Evolutionary conservation across 2,113 vertebrate genomes (phyloP).

Genomic region (Oenanthe oenanthe): DNA sequence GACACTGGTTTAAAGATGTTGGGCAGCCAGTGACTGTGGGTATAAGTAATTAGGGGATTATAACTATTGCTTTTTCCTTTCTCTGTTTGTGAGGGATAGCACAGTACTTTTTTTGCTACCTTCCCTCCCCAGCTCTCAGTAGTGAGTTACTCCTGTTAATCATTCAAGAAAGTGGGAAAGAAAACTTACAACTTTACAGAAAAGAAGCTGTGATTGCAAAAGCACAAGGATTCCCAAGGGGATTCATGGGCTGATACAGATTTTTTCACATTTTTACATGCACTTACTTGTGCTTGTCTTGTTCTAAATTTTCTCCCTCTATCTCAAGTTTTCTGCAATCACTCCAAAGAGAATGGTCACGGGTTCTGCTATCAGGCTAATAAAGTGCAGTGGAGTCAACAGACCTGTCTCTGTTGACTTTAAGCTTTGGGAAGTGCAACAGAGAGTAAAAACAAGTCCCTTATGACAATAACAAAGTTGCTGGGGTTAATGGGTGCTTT

Average conservation of each 20-base stretch:
- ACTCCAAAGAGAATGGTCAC: neutral
- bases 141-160: neutral
- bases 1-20: neutral
- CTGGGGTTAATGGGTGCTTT: constrained; percentile 32
- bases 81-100: neutral
- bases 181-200: neutral
- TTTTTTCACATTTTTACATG: neutral
- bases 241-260: neutral
- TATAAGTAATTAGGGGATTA: neutral
- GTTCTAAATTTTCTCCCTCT: neutral
- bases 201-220: neutral
- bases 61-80: neutral
- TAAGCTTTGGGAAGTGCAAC: constrained; percentile 15
- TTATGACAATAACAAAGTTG: constrained; percentile 47
- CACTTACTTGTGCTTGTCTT: neutral
- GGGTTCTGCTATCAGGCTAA: neutral
- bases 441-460: constrained; percentile 50
- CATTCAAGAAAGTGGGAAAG: neutral
- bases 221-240: neutral
- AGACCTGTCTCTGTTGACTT: constrained; percentile 59
- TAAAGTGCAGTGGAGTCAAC: constrained; percentile 29
- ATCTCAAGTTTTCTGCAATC: neutral
- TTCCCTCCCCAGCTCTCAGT: neutral
- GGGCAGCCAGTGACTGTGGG: neutral
- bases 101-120: neutral